Base-by-base conservation (phyloP, 2,797 vertebrate genomes). In the Rhinoraja longicauda region DNA sequence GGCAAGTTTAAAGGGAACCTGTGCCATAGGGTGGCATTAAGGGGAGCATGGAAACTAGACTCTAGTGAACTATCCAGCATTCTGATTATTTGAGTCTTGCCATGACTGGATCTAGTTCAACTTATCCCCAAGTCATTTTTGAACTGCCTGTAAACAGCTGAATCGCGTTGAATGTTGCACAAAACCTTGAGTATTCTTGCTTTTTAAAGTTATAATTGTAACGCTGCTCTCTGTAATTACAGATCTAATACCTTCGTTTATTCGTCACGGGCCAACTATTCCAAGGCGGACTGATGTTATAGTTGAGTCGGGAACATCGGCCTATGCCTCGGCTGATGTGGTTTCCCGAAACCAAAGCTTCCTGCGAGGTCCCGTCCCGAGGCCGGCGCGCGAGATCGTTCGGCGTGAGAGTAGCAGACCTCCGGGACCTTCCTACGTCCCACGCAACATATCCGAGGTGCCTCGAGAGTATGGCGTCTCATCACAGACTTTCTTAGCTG, bases 241-340 rank as follows among this genome's bases (percentile, higher is more conserved):
- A 99, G 99, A 98, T 97, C 97, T 99, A 93, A 99, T 99, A 98
- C 98, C 99, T 94, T 99, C 99, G 0, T 99, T 99, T 93, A 99
- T 99, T 94, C 98, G 99, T 36, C 99, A 99, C 93, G 98, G 98
- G 84, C 99, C 98, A 57, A 99, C 98, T 93, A 99, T 99, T 94
- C 98, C 98, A 32, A 96, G 99, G 94, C 97, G 99, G 93, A 96
- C 97, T 15, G 98, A 99, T 94, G 95, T 98, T 93, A 97, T 98
- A 93, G 96, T 97, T 13, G 98, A 99, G 72, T 86, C 96, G 4
- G 39, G 93, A 0, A 0, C 96, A 93, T 94, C 95, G 19, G 94
- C 93, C 0, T 97, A 96, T 92, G 75, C 88, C 57, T 86, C 93
- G 21, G 72, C 94, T 94, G 96, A 96, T 95, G 94, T 96, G 0